phyloP scores from a whole-genome alignment of 1,140 invertebrate genomes.

The Calephelis nemesis region DNA sequence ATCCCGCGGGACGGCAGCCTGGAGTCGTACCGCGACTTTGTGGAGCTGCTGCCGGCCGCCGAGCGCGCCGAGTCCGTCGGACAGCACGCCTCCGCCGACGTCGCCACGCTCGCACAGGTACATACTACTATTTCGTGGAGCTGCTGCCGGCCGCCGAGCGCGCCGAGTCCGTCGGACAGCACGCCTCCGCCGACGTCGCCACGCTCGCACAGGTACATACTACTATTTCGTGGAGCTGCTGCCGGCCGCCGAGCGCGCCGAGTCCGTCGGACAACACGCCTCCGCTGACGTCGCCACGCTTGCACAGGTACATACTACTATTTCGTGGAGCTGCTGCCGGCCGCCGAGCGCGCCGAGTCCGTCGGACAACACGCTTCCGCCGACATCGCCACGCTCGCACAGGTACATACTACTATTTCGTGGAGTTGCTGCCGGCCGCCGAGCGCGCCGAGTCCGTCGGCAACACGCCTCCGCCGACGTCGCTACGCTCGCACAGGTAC shows the following conservation, averaged over 20 bases:
- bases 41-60: no score
- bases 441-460: no score
- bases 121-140: constrained; percentile 88
- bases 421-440: no score
- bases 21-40: constrained; percentile 89
- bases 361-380: constrained; percentile 95
- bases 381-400: constrained; percentile 88
- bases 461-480: no score
- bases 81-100: no score
- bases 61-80: no score
- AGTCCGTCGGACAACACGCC: constrained; percentile 93
- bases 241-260: constrained; percentile 88
- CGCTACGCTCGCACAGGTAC: constrained; percentile 40
- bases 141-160: constrained; percentile 87
- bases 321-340: constrained; percentile 87
- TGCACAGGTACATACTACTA: no score
- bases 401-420: constrained; percentile 38
- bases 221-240: constrained; percentile 80
- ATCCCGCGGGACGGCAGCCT: constrained; percentile 90
- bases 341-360: constrained; percentile 88
- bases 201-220: constrained; percentile 79
- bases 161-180: constrained; percentile 93
- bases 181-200: constrained; percentile 94
- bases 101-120: no score
- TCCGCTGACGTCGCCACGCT: constrained; percentile 94